Conservation (phyloP, 1,140 invertebrate species). For the Drosophila grimshawi region DNA sequence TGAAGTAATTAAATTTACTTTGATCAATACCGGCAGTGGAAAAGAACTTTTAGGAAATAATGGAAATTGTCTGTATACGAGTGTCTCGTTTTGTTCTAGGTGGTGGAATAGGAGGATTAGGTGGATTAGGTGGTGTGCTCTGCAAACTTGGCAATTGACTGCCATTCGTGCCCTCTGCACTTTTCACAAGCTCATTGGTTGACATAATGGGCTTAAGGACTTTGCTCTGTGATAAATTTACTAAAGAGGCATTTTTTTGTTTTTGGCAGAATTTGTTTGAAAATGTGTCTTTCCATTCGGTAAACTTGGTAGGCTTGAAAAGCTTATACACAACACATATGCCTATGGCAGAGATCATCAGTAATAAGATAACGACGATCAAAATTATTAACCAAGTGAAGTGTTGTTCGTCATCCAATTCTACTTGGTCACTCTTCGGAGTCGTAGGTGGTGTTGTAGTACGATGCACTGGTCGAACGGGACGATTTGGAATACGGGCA, state of each 20-base stretch:
- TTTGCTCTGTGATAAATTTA: conserved; percentile 12
- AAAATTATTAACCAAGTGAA: conserved; percentile 12
- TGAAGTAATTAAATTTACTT: conserved; percentile 13
- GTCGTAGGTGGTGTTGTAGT: conserved; percentile 34
- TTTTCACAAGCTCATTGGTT: conserved; percentile 20
- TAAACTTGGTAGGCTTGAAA: conserved; percentile 48
- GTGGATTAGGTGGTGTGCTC: conserved; percentile 84
- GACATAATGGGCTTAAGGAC: conserved; percentile 15
- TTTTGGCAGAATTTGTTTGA: conserved; percentile 27
- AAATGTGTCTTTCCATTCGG: conserved; percentile 9
- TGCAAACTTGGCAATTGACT: conserved; percentile 8
- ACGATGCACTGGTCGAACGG: conserved; percentile 50
- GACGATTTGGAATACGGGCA: conserved; percentile 56
- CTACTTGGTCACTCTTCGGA: conserved; percentile 22
- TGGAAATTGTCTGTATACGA: conserved; percentile 43
- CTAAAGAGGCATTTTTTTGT: not conserved
- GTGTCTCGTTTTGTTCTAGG: conserved; percentile 85
- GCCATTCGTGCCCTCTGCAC: not conserved
- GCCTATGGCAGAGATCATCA: conserved; percentile 12
- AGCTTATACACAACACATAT: conserved; percentile 48
- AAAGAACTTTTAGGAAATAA: conserved; percentile 16
- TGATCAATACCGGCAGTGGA: not conserved
- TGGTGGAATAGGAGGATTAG: conserved; percentile 83
- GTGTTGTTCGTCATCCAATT: not conserved
- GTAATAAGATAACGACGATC: conserved; percentile 8